Conservation (phyloP, 2,888 invertebrate genomes). For the Eurois occulta region DNA sequence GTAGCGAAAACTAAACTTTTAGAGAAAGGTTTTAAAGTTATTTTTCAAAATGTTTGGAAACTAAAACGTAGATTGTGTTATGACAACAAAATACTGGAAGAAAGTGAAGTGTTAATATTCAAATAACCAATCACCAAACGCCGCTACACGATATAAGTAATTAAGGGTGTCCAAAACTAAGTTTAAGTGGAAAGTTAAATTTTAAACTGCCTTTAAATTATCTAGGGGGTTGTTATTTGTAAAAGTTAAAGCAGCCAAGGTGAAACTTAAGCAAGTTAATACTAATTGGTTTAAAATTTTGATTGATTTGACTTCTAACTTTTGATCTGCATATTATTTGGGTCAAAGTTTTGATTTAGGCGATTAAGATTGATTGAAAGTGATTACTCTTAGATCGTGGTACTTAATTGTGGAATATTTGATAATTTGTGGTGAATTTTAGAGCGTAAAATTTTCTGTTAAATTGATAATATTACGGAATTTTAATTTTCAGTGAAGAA, state of each 20-base stretch:
- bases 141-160: constrained; percentile 65
- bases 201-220: constrained; percentile 70
- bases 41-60: not conserved
- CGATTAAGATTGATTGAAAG: constrained; percentile 64
- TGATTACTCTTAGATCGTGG: constrained; percentile 34
- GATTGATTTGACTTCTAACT: constrained; percentile 75
- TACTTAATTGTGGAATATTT: constrained; percentile 10
- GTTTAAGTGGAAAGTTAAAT: constrained; percentile 75
- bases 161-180: constrained; percentile 70
- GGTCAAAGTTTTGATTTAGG: constrained; percentile 62
- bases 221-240: constrained; percentile 73
- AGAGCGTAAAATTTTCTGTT: constrained; percentile 1
- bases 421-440: constrained; percentile 5
- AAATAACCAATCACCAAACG: not conserved
- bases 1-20: too few relatives aligned
- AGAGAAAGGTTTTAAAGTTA: too few relatives aligned
- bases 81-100: not conserved
- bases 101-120: constrained; percentile 9
- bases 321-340: constrained; percentile 64
- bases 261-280: constrained; percentile 64
- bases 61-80: not conserved
- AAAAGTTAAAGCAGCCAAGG: constrained; percentile 72
- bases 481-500: not conserved
- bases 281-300: constrained; percentile 75
- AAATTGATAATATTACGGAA: not conserved